phyloP scores from a whole-genome alignment of 2,888 invertebrate species.

The Hemaris fuciformis region DNA sequence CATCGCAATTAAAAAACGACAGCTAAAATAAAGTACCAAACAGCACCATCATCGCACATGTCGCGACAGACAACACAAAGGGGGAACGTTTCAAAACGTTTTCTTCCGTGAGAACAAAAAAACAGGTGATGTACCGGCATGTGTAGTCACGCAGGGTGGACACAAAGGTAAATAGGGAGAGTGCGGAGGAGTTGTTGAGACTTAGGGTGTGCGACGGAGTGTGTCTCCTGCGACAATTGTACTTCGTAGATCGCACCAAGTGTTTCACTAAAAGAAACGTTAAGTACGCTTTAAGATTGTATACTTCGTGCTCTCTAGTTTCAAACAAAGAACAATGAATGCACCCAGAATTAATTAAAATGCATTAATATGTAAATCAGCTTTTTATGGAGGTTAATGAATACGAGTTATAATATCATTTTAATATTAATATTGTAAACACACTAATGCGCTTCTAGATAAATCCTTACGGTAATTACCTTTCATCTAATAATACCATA shows the following conservation, averaged over 20 bases:
- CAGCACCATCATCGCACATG: constrained; percentile 23
- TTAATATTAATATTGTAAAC: too few relatives aligned
- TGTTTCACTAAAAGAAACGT: not conserved
- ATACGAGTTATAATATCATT: too few relatives aligned
- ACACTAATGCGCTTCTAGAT: too few relatives aligned
- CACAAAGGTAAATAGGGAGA: constrained; percentile 36
- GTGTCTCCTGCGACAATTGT: constrained; percentile 44
- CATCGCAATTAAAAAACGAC: not conserved
- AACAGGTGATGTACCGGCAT: constrained; percentile 72
- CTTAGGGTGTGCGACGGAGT: constrained; percentile 64
- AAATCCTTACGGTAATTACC: too few relatives aligned
- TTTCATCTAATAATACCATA: too few relatives aligned
- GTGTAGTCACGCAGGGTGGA: constrained; percentile 64
- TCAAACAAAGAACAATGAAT: constrained; percentile 19
- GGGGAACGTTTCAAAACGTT: constrained; percentile 25
- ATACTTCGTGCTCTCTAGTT: not conserved
- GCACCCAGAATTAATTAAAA: not conserved
- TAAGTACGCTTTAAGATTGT: not conserved
- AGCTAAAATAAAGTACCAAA: constrained; percentile 16
- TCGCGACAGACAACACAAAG: constrained; percentile 22
- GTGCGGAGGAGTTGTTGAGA: constrained; percentile 8
- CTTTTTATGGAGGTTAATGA: not conserved
- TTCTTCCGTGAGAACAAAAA: constrained; percentile 63
- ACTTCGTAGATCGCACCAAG: not conserved
- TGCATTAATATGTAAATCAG: not conserved